Percentiles rank a stretch among this genome's conserved stretches.
Conservation (phyloP, 2,888 invertebrate species). For the Lasioglossum calceatum region DNA sequence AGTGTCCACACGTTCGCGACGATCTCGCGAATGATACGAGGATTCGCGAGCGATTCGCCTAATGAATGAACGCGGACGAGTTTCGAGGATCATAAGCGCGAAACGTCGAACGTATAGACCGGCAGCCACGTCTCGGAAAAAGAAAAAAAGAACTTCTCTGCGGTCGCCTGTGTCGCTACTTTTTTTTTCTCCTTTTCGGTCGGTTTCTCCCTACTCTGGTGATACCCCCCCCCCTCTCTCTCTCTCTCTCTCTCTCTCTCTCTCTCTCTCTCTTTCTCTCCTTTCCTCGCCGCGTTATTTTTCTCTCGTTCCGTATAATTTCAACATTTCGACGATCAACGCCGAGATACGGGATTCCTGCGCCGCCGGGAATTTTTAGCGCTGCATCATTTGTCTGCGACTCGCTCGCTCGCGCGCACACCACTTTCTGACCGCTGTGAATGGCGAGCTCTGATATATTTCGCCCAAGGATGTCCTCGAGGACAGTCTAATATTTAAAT, state of each 20-base stretch:
- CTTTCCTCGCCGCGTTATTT: not conserved
- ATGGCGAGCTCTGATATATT: constrained; percentile 4
- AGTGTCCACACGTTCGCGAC: constrained; percentile 34
- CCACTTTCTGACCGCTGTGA: not conserved
- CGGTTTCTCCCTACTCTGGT: not conserved
- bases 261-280: not conserved
- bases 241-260: not conserved
- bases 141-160: not conserved
- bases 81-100: constrained; percentile 19
- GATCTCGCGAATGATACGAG: constrained; percentile 53
- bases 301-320: constrained; percentile 27
- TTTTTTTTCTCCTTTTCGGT: constrained; percentile 4
- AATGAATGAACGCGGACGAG: constrained; percentile 27
- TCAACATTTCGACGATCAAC: constrained; percentile 15
- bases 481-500: constrained; percentile 6
- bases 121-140: not conserved
- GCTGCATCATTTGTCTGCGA: constrained; percentile 19
- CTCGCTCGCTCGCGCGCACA: not conserved
- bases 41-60: constrained; percentile 36
- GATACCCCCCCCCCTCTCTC: not conserved
- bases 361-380: constrained; percentile 20
- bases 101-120: not conserved
- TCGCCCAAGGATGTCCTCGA: not conserved
- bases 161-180: not conserved
- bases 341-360: constrained; percentile 21